These are phyloP conservation scores for Percopsis omiscomaycus DNA, from an alignment of 2,797 vertebrate genomes.

Conservation along the genomic window DNA sequence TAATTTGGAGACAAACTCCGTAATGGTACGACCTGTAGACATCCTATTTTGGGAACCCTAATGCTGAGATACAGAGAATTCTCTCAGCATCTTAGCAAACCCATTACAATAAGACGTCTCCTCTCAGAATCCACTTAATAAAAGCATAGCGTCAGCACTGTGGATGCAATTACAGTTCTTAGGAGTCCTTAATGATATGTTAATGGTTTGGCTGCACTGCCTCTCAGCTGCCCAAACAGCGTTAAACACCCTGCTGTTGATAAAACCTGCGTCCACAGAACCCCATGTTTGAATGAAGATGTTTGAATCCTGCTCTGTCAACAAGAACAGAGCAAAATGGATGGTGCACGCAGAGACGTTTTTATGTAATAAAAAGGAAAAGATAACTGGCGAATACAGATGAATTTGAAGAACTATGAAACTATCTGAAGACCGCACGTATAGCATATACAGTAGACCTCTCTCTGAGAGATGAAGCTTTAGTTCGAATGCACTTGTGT, in stretches of 20 bases:
- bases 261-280: constrained; percentile 68
- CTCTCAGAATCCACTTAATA: constrained; percentile 64
- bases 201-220: constrained; percentile 75
- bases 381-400: constrained; percentile 13
- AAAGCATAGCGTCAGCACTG: constrained; percentile 71
- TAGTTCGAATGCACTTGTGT: not conserved
- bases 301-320: constrained; percentile 56
- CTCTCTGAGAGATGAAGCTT: not conserved
- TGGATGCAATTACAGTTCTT: constrained; percentile 69
- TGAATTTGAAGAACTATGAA: not conserved
- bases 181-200: constrained; percentile 76
- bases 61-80: constrained; percentile 63
- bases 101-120: constrained; percentile 55
- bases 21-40: constrained; percentile 46
- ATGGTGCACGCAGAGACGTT: constrained; percentile 9
- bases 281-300: constrained; percentile 64
- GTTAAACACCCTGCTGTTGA: constrained; percentile 73
- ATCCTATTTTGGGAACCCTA: constrained; percentile 44
- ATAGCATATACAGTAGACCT: no score
- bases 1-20: constrained; percentile 39
- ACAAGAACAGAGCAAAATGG: constrained; percentile 36
- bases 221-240: constrained; percentile 78
- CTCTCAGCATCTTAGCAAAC: constrained; percentile 52
- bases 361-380: constrained; percentile 7
- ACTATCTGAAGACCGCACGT: no score